Evolutionary conservation across 2,888 invertebrate species (phyloP).

Genomic region (Sycophila texana): DNA sequence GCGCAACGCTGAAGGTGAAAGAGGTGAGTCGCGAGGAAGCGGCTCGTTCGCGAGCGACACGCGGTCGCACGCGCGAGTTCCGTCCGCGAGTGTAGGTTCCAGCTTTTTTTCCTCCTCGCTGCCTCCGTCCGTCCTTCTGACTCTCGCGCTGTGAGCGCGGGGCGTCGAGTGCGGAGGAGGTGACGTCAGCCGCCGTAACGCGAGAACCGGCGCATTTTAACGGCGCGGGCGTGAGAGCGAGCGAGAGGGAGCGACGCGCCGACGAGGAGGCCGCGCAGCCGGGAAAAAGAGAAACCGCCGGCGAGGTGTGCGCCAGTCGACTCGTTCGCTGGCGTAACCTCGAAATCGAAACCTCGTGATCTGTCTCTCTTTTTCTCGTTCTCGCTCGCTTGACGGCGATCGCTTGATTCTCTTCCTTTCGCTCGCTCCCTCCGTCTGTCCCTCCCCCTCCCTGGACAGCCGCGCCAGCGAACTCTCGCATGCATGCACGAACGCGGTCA

Average conservation of each 20-base stretch:
- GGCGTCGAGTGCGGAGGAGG: constrained; percentile 14
- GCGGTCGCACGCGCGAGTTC: not conserved
- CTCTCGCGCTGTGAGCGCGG: constrained; percentile 25
- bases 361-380: constrained; percentile 1
- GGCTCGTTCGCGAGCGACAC: constrained; percentile 15
- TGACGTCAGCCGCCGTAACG: constrained; percentile 51
- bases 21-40: constrained; percentile 13
- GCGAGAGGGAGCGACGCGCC: constrained; percentile 13
- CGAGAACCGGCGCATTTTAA: constrained; percentile 44
- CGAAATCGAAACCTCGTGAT: constrained; percentile 45
- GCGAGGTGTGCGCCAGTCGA: not conserved
- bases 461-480: constrained; percentile 12
- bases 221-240: constrained; percentile 4
- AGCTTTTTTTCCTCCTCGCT: constrained; percentile 22
- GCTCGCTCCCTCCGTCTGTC: constrained; percentile 6
- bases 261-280: not conserved
- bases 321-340: constrained; percentile 42
- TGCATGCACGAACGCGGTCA: constrained; percentile 26
- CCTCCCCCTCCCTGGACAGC: not conserved
- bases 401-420: not conserved
- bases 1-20: constrained; percentile 59
- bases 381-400: not conserved
- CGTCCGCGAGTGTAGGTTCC: constrained; percentile 8
- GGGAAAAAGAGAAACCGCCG: constrained; percentile 16
- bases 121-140: not conserved